A percentile compares a stretch with the other conserved stretches of the same genome.
Evolutionary conservation across 2,797 vertebrate genomes (phyloP).

Genomic region (Dallia pectoralis): DNA sequence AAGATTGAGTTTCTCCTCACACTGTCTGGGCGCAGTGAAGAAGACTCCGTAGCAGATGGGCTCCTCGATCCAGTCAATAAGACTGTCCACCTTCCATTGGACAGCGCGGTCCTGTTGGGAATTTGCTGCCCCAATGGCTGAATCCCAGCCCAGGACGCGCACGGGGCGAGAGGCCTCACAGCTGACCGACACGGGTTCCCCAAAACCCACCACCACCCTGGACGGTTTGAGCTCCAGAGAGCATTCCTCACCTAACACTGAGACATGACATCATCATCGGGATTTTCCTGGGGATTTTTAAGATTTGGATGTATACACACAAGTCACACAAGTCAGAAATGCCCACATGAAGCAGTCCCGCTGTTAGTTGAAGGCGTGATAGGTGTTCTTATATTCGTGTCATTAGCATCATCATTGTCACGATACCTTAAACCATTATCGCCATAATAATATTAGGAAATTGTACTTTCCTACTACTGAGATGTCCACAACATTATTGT

Average conservation of each 20-base stretch:
- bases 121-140: conserved; percentile 69
- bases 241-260: conserved; percentile 75
- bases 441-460: neutral
- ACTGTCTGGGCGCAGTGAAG: conserved; percentile 79
- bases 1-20: conserved; percentile 80
- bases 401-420: conserved; percentile 6
- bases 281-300: neutral
- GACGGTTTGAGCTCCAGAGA: conserved; percentile 76
- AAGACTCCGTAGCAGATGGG: conserved; percentile 83
- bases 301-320: neutral
- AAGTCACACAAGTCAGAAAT: neutral
- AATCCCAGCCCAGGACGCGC: conserved; percentile 79
- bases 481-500: neutral
- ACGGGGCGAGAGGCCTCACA: conserved; percentile 75
- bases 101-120: conserved; percentile 71
- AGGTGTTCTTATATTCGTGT: neutral
- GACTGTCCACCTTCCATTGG: conserved; percentile 78
- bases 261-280: conserved; percentile 17
- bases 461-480: neutral
- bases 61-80: conserved; percentile 82
- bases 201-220: conserved; percentile 76
- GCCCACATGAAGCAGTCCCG: too few relatives aligned
- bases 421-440: neutral
- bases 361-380: too few relatives aligned
- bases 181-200: conserved; percentile 73